phyloP scores from a whole-genome alignment of 1,140 invertebrate species.

The Cyclargus thomasi region DNA sequence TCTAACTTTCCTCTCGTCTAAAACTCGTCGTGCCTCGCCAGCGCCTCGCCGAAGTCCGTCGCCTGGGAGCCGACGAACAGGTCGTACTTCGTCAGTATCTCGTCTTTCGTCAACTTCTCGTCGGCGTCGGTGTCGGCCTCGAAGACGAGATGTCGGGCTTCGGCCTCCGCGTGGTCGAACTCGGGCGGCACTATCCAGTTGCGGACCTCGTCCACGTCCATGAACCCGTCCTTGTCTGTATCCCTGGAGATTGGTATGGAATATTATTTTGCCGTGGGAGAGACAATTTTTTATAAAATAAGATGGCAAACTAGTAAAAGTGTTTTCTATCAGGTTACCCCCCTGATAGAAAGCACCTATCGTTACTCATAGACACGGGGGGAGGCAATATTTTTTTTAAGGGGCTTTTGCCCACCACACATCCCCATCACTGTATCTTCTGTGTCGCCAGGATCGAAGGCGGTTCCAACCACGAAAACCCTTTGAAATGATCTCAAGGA shows the following conservation, averaged over 20 bases:
- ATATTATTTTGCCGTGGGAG: too few species aligned
- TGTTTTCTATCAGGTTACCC: too few species aligned
- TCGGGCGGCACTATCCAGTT: conserved; percentile 97
- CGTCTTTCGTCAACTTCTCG: conserved; percentile 91
- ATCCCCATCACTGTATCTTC: too few species aligned
- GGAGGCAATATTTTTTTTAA: too few species aligned
- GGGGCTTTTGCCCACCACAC: too few species aligned
- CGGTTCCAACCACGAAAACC: too few species aligned
- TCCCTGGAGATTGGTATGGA: conserved; percentile 72
- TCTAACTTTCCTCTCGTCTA: conserved; percentile 71
- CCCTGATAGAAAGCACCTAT: too few species aligned
- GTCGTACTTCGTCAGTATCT: conserved; percentile 97
- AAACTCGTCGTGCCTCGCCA: conserved; percentile 96
- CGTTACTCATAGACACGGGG: too few species aligned
- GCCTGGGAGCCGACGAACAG: conserved; percentile 98
- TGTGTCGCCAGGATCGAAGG: too few species aligned
- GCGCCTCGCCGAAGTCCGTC: conserved; percentile 97
- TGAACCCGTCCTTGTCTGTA: conserved; percentile 90
- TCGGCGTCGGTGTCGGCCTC: conserved; percentile 95
- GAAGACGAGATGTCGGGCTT: conserved; percentile 96
- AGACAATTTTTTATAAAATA: too few species aligned
- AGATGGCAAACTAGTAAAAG: too few species aligned
- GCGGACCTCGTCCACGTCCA: conserved; percentile 91
- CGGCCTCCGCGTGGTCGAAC: conserved; percentile 97
- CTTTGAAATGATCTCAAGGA: too few species aligned